These are phyloP conservation scores for Zaprionus kolodkinae DNA, from an alignment of 1,140 invertebrate genomes.

Conservation along the genomic window DNA sequence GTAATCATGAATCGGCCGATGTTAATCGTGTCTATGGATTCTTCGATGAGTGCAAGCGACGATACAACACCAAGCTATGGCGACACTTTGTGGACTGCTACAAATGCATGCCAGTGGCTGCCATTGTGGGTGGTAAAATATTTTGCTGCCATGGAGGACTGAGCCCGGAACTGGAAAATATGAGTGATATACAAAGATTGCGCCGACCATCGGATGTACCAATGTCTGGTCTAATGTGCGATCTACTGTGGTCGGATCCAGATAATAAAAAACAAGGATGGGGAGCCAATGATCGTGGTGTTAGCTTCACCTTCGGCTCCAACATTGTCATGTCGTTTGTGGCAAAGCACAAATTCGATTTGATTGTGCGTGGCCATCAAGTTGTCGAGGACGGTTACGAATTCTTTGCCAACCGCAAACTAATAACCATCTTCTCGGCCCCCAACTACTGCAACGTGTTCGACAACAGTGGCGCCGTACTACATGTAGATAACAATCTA, in stretches of 20 bases:
- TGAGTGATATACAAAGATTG: slow-evolving; percentile 14
- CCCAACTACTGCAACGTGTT: slow-evolving; percentile 41
- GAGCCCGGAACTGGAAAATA: slow-evolving; percentile 9
- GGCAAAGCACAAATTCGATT: not conserved
- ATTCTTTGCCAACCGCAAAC: slow-evolving; percentile 25
- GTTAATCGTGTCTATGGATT: slow-evolving; percentile 36
- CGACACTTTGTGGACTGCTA: slow-evolving; percentile 37
- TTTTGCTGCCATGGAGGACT: slow-evolving; percentile 43
- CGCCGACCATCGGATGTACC: slow-evolving; percentile 30
- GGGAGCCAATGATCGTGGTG: slow-evolving; percentile 26
- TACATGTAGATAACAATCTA: not conserved
- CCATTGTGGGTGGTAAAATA: slow-evolving; percentile 27
- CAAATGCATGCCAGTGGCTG: slow-evolving; percentile 37
- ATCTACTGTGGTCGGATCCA: slow-evolving; percentile 39
- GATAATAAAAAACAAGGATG: slow-evolving; percentile 9
- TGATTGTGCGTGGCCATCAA: slow-evolving; percentile 40
- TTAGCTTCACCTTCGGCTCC: slow-evolving; percentile 18
- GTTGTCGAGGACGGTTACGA: slow-evolving; percentile 40
- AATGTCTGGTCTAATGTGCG: slow-evolving; percentile 14
- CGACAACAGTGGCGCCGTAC: slow-evolving; percentile 25
- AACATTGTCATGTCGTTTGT: slow-evolving; percentile 15
- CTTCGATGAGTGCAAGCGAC: slow-evolving; percentile 41
- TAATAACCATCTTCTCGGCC: slow-evolving; percentile 38
- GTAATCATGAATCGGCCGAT: slow-evolving; percentile 35
- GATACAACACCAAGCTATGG: slow-evolving; percentile 33